Percentiles rank a stretch among this genome's conserved stretches.
Conservation (phyloP, 2,888 invertebrate species). For the Luperina testacea region DNA sequence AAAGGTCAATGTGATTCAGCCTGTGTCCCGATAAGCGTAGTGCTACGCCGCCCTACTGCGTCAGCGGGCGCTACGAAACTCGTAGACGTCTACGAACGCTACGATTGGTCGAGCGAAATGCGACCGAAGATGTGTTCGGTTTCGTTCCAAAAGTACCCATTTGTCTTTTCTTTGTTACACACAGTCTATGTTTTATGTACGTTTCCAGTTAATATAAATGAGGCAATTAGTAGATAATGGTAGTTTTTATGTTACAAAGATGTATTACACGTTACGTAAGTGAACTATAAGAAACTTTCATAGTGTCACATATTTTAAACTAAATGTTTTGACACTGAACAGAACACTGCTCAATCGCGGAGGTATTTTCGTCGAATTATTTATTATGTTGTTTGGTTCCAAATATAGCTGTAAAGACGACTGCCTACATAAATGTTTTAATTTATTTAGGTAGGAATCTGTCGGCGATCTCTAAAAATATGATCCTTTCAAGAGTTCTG, state of each 20-base stretch:
- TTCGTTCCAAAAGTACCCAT: conserved; percentile 68
- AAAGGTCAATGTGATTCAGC: conserved; percentile 79
- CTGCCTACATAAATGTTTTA: conserved; percentile 27
- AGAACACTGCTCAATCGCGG: conserved; percentile 26
- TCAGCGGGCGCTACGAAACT: conserved; percentile 83
- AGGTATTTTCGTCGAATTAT: conserved; percentile 47
- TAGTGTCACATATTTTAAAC: conserved; percentile 42
- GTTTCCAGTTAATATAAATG: conserved; percentile 71
- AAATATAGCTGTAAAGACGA: conserved; percentile 45
- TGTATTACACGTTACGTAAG: conserved; percentile 41
- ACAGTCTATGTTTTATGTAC: conserved; percentile 67
- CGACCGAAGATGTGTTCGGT: conserved; percentile 73
- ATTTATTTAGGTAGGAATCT: conserved; percentile 23
- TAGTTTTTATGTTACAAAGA: conserved; percentile 65
- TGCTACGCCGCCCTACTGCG: conserved; percentile 85
- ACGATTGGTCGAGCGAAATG: conserved; percentile 76
- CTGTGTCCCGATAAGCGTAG: conserved; percentile 76
- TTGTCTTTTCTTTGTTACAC: conserved; percentile 76
- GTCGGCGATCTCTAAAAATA: conserved; percentile 8
- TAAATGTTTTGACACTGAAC: conserved; percentile 34
- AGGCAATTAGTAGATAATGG: conserved; percentile 71
- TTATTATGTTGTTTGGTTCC: conserved; percentile 44
- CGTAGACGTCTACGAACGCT: conserved; percentile 85
- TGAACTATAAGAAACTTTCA: conserved; percentile 34
- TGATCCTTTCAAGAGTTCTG: not conserved